Conservation (phyloP, 2,797 vertebrate genomes). For the Danio choprae region DNA sequence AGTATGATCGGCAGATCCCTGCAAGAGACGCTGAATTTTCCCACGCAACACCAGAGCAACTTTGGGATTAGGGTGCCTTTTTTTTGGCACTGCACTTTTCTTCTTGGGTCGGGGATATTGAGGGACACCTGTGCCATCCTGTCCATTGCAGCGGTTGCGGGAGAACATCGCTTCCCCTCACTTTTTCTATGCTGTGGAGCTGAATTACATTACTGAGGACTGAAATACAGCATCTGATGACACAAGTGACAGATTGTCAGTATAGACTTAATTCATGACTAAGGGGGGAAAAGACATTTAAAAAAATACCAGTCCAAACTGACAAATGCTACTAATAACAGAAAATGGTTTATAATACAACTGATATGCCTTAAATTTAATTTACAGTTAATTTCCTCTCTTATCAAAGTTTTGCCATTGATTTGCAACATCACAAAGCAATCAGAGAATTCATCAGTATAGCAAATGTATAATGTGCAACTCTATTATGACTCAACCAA, state of each 20-base stretch:
- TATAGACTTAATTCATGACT: constrained; percentile 64
- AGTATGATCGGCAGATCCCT: constrained; percentile 82
- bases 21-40: constrained; percentile 90
- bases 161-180: constrained; percentile 79
- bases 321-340: background rate
- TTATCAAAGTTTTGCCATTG: constrained; percentile 29
- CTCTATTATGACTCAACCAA: background rate
- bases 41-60: constrained; percentile 79
- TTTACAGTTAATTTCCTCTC: constrained; percentile 61
- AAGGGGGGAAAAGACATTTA: constrained; percentile 55
- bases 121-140: constrained; percentile 78
- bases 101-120: constrained; percentile 78
- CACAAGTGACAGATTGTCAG: background rate
- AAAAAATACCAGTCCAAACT: background rate
- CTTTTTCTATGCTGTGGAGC: constrained; percentile 10
- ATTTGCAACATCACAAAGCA: constrained; percentile 8
- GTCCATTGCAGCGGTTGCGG: constrained; percentile 84
- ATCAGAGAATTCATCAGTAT: background rate
- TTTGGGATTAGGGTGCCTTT: constrained; percentile 82
- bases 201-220: constrained; percentile 46
- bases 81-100: constrained; percentile 78
- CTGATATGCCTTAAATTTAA: background rate
- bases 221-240: constrained; percentile 27
- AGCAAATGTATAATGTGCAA: background rate
- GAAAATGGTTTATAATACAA: background rate